phyloP scores from a whole-genome alignment of 1,140 invertebrate genomes.

The fruit fly (Drosophila melanogaster) region Release_6_plus_ISO1_MT NT_033777.3:30466001-30466500 shows the following conservation, averaged over 20 bases:
- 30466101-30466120: background rate
- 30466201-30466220: slow-evolving; percentile 7
- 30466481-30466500: slow-evolving; percentile 56
- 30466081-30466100: slow-evolving; percentile 33
- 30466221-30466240: slow-evolving; percentile 20
- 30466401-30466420: slow-evolving; percentile 47
- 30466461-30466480: background rate
- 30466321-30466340: slow-evolving; percentile 9
- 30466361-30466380: slow-evolving; percentile 43
- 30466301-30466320: slow-evolving; percentile 39
- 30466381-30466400: background rate
- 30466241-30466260: slow-evolving; percentile 41
- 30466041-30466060: slow-evolving; percentile 70
- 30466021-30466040: slow-evolving; percentile 23
- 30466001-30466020: slow-evolving; percentile 56
- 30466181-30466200: slow-evolving; percentile 3
- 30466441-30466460: slow-evolving; percentile 62
- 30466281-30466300: slow-evolving; percentile 19
- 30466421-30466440: slow-evolving; percentile 62
- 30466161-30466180: background rate
- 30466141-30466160: slow-evolving; percentile 2
- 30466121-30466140: slow-evolving; percentile 7
- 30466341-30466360: slow-evolving; percentile 61
- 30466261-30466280: slow-evolving; percentile 40
- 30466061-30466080: slow-evolving; percentile 69